Evolutionary conservation across 2,797 vertebrate species (phyloP), one percentile per base, ranked within the genome.

Genomic region (Liparis tanakae): DNA sequence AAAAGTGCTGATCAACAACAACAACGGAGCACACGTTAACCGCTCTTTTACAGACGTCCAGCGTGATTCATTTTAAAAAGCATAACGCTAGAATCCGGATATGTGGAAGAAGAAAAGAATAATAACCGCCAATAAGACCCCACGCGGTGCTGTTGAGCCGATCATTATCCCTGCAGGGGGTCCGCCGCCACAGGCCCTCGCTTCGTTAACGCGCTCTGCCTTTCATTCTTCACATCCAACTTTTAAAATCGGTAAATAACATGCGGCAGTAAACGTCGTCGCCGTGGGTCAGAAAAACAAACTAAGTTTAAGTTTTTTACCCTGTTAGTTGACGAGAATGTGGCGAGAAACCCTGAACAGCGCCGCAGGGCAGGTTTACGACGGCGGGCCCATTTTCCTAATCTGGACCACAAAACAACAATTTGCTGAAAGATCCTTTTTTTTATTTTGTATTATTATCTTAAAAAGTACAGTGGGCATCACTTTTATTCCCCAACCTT

Each of bases 401-500:
- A 46, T 46, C 44, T 9, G 15, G 7, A 46, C 6, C 15, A 7
- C 17, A 7, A 39, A 15, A 43, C 41, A 43, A 51, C 50, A 51
- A 51, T 20, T 20, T 10, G 50, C 50, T 22, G 50, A 22, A 12
- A 22, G 10, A 10, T 22, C 50, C 20, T 51, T 20, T 51, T 51
- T 30, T 30, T 30, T 2, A 30, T 30, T 30, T 30, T 30, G 25
- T 30, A 30, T 30, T 51, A 51, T 10, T 22, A 51, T 12, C 10
- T 22, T 3, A 10, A 51, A 51, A 13, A 22, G 50, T 22, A 51
- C 50, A 51, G 20, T 12, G 4, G 10, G 20, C 22, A 84, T 72
- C 82, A 67, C 48, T 62, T 76, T 58, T 57, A 37, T 3, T 13
- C 25, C 25, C 50, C 78, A 65, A 76, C 56, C 54, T 62, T 48